Evolutionary conservation across 2,888 invertebrate species (phyloP), one percentile per base, ranked within the genome.

Genomic region (Elmis aenea): DNA sequence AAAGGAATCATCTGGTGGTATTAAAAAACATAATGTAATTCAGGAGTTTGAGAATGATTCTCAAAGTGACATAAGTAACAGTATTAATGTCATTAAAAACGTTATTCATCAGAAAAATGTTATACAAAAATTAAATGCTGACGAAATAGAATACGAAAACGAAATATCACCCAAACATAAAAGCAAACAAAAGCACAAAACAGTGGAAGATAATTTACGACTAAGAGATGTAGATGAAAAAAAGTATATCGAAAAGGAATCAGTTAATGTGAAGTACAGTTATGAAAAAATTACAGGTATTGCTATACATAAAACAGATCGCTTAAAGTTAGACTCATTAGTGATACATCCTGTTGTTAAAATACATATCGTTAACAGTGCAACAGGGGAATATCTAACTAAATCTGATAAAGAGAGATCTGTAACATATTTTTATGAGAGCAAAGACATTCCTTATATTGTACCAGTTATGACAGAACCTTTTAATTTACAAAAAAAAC

Each of bases 281-380:
- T 58, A 59, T 40, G 54, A 61, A 14, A 62, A 65, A 38, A 64
- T 74, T 27, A 59, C 76, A 21, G 72, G 72, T 2, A 59, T 79
- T 14, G 69, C 64, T 10, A 59, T 81, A 35, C 79, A 81, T 52
- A 66, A 71, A 42, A 71, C 74, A 5, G 80, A 81, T 58, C 67
- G 71, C 51, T 63, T 83, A 9, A 70, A 76, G 48, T 64, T 75
- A 28, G 75, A 79, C 62, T 72, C 75, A 37, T 61, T 71, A 27
- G 72, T 78, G 11, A 62, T 71, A 30, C 77, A 81, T 62, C 82
- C 82, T 1, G 68, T 79, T 51, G 76, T 83, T 5, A 73, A 77
- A 51, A 70, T 82, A 12, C 75, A 78, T 47, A 58, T 82, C 4
- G 67, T 82, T 14, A 71, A 79, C 54, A 58, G 62, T n/a, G 58